A percentile compares a stretch with the other conserved stretches of the same genome.
Evolutionary conservation across 2,113 vertebrate species (phyloP).

Genomic region (Rhadina sibilatrix): DNA sequence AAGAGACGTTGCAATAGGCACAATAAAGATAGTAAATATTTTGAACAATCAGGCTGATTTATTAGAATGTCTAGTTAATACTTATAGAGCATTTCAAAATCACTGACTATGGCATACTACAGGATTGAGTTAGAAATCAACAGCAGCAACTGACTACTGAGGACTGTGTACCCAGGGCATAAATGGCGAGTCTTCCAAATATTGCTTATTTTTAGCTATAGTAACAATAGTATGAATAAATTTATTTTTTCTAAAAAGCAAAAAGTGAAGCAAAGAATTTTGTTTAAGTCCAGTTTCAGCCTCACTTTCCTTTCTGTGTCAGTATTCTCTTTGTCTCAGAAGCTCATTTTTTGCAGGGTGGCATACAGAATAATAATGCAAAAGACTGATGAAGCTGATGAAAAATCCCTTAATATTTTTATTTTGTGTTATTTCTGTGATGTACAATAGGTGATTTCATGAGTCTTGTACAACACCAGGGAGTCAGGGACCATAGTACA

Average conservation of each 20-base stretch:
- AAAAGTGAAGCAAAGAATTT: not conserved
- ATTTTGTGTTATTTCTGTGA: not conserved
- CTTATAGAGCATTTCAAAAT: not conserved
- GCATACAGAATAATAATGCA: not conserved
- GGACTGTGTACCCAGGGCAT: not conserved
- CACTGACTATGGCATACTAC: not conserved
- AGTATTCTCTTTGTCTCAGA: not conserved
- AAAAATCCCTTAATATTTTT: not conserved
- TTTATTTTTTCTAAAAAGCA: not conserved
- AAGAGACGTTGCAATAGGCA: not conserved
- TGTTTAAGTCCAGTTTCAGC: not conserved
- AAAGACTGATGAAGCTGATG: not conserved
- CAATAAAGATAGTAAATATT: not conserved
- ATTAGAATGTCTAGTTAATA: not conserved
- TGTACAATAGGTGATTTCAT: not conserved
- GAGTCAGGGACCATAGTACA: not conserved
- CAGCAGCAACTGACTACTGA: not conserved
- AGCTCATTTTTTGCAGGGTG: not conserved
- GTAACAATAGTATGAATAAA: not conserved
- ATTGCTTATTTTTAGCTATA: not conserved
- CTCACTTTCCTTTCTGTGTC: not conserved
- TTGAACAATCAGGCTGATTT: not conserved
- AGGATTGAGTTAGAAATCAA: not conserved
- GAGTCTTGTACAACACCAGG: not conserved
- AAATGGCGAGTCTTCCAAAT: not conserved